Evolutionary conservation across 1,140 invertebrate genomes (phyloP).

Genomic region (Diabrotica virgifera): DNA sequence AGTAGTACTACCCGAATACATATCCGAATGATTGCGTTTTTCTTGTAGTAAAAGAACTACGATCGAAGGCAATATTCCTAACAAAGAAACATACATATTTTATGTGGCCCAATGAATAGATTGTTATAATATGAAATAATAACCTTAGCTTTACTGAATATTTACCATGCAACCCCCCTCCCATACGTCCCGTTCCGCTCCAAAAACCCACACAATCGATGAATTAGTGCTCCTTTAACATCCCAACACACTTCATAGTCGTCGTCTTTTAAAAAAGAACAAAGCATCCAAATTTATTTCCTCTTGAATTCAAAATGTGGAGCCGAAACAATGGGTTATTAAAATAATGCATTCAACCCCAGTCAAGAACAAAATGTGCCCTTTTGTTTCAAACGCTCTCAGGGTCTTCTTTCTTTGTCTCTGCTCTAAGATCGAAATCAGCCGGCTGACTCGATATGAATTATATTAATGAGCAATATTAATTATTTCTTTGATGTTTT

Average conservation of each 20-base stretch:
- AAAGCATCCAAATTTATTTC: not conserved
- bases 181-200: too few relatives aligned
- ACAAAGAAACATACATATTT: constrained; percentile 3
- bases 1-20: too few relatives aligned
- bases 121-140: constrained; percentile 52
- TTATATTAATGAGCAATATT: not conserved
- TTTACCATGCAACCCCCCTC: not conserved
- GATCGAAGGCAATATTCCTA: not conserved
- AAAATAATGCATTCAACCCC: constrained; percentile 3
- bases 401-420: constrained; percentile 2
- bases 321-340: constrained; percentile 3
- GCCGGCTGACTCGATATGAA: not conserved
- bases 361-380: not conserved
- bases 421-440: not conserved
- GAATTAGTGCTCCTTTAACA: not conserved
- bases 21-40: too few relatives aligned
- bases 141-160: not conserved
- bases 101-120: constrained; percentile 43
- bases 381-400: constrained; percentile 4
- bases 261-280: not conserved
- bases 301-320: not conserved
- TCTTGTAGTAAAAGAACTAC: too few relatives aligned
- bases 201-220: not conserved
- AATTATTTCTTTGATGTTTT: not conserved
- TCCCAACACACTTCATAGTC: not conserved